Percentiles rank a stretch among this genome's conserved stretches.
These are phyloP conservation scores for Caiman crocodilus DNA, from an alignment of 2,797 vertebrate species.

Conservation along the genomic window DNA sequence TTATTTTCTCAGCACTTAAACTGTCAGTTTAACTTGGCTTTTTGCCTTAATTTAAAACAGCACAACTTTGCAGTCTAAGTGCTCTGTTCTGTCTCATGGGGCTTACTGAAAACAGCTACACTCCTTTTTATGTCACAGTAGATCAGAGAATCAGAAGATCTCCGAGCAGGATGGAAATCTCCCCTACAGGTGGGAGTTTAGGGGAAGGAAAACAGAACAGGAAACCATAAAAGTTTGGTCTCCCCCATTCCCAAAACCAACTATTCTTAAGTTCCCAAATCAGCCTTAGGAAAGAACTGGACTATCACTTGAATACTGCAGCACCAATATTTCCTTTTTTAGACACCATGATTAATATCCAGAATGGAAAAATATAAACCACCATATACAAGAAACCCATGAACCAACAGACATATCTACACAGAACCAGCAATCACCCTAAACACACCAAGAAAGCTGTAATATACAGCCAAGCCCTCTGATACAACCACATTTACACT, in stretches of 20 bases:
- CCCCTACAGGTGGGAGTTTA: not conserved
- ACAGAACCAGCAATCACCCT: too few relatives aligned
- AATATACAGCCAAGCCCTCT: too few relatives aligned
- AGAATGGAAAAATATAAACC: too few relatives aligned
- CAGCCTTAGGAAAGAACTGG: not conserved
- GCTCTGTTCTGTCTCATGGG: slow-evolving; percentile 1
- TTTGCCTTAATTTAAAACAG: slow-evolving; percentile 60
- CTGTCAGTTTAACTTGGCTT: slow-evolving; percentile 38
- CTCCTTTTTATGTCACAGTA: not conserved
- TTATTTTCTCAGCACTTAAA: slow-evolving; percentile 47
- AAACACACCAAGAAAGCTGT: too few relatives aligned
- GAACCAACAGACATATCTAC: too few relatives aligned
- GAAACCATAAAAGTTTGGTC: not conserved
- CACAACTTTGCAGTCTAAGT: not conserved
- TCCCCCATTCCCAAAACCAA: not conserved
- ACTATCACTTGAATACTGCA: too few relatives aligned
- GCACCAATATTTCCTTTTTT: too few relatives aligned
- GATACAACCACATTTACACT: too few relatives aligned
- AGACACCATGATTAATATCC: too few relatives aligned
- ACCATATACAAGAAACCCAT: too few relatives aligned
- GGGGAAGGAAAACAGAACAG: not conserved
- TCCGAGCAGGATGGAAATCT: not conserved
- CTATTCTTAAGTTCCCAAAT: not conserved
- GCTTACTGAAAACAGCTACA: slow-evolving; percentile 2
- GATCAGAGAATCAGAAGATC: not conserved